Base-by-base conservation (phyloP, 2,888 invertebrate species). In the Pachycephus smyrnensis region DNA sequence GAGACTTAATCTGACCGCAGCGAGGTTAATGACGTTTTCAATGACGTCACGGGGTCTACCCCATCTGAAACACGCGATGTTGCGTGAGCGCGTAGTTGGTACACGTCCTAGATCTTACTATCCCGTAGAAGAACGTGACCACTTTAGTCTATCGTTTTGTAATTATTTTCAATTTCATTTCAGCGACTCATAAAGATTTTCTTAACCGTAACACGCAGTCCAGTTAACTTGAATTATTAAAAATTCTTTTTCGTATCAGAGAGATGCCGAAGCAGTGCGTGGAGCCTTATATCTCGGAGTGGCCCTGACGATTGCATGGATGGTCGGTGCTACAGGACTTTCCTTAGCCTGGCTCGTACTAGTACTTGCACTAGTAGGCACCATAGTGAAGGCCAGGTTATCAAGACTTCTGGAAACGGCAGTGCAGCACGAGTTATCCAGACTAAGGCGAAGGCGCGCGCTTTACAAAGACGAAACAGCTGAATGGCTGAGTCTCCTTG, bases 401-500 rank as follows among this genome's bases (percentile, higher is more conserved):
- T 87, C 89, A 4, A 84, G 88, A 30, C 83, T 92, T 11, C 84
- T 92, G 11, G 89, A 91, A 68, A 87, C 87, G 23, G 85, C 88
- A 4, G 80, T 90, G 55, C 88, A 88, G 73, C 90, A 87, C 76
- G 92, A 92, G 84, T 84, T 90, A 36, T 82, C 91, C 0, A 87
- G 91, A 74, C 86, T 93, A 55, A 92, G 92, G 78, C 89, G 93
- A 69, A 90, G 92, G 80, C 88, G 92, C 36, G 93, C 93, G 2
- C 87, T 93, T 35, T 88, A 92, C 79, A 92, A 92, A 80, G 92
- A 92, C 82, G 93, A 93, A 84, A 92, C 93, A 0, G 92, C 92
- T 36, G 93, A 93, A 83, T 93, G 93, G 93, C 88, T 93, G 73
- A 93, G 93, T 85, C 90, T 93, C 78, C 86, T 93, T 37, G 85